phyloP scores from a whole-genome alignment of 2,797 vertebrate genomes.

The Peromyscus attwateri region DNA sequence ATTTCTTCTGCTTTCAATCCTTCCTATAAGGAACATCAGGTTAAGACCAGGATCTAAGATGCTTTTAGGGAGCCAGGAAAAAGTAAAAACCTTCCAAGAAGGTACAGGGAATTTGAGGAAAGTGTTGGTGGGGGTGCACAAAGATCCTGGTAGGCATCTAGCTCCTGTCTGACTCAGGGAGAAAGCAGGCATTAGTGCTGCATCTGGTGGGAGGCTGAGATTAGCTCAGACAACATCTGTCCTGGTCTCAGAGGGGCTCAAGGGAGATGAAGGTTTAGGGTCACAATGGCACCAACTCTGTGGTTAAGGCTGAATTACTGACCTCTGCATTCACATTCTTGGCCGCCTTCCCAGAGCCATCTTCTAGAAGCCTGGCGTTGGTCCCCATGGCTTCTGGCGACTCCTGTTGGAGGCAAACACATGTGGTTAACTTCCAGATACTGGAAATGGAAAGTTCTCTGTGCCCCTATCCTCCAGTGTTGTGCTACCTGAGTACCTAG shows the following conservation, averaged over 20 bases:
- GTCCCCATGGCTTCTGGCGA: conserved; percentile 58
- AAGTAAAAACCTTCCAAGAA: background rate
- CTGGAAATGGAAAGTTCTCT: background rate
- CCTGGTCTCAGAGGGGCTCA: background rate
- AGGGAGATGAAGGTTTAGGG: background rate
- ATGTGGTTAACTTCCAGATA: background rate
- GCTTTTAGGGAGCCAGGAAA: background rate
- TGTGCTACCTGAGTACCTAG: background rate
- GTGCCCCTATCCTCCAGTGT: background rate
- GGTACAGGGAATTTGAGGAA: background rate
- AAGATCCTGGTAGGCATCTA: background rate
- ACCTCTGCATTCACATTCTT: conserved; percentile 78
- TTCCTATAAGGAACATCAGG: background rate
- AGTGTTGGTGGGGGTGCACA: background rate
- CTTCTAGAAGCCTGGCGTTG: conserved; percentile 43
- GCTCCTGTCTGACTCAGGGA: background rate
- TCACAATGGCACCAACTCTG: background rate
- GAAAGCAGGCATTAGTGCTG: background rate
- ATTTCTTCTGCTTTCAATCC: background rate
- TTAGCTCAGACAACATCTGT: background rate
- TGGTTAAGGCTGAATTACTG: conserved; percentile 44
- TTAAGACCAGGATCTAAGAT: conserved; percentile 10
- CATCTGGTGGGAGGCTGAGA: background rate
- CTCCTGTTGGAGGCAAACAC: conserved; percentile 72
- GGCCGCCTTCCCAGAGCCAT: conserved; percentile 3